phyloP scores from a whole-genome alignment of 2,113 vertebrate species.

The Echinops telfairi region DNA sequence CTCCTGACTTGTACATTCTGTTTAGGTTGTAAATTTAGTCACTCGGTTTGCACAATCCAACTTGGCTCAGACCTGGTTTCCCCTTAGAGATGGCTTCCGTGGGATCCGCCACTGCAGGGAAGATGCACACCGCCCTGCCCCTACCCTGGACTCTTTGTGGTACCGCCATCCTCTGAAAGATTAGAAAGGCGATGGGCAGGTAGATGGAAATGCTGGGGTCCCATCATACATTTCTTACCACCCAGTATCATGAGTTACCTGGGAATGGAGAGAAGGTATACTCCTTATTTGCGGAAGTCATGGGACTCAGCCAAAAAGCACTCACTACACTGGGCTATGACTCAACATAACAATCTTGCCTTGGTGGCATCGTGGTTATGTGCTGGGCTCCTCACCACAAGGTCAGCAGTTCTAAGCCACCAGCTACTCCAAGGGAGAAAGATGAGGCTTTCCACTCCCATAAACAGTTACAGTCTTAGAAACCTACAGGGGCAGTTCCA shows the following conservation, averaged over 20 bases:
- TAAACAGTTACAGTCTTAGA: no score
- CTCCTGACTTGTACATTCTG: background rate
- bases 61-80: background rate
- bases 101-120: background rate
- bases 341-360: background rate
- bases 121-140: background rate
- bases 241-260: background rate
- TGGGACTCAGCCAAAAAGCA: background rate
- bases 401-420: no score
- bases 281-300: background rate
- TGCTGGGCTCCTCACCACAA: no score
- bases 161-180: background rate
- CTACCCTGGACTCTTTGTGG: background rate
- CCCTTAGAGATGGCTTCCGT: background rate
- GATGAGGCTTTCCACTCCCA: no score
- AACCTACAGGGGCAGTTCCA: no score
- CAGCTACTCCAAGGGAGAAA: no score
- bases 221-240: background rate
- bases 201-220: background rate
- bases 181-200: background rate
- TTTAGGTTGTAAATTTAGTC: constrained; percentile 4
- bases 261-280: background rate
- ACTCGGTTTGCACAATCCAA: background rate
- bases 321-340: background rate
- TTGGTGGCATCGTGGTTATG: no score